These are phyloP conservation scores for Neopelma chrysocephalum DNA, from an alignment of 2,797 vertebrate species.

Conservation along the genomic window DNA sequence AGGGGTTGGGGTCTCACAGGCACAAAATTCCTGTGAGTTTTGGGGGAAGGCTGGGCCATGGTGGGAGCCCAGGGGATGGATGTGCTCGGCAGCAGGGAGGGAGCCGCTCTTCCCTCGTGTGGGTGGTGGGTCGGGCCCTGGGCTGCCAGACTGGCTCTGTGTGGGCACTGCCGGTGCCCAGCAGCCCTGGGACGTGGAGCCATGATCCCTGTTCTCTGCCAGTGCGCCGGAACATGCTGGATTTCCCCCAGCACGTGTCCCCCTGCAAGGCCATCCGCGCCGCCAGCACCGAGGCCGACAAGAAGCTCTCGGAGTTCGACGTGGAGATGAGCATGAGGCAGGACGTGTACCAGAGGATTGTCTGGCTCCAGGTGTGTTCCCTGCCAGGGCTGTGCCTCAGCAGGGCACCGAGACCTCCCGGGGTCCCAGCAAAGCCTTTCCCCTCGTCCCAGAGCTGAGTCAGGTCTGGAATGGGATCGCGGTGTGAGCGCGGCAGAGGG, in stretches of 20 bases:
- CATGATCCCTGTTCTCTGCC: not conserved
- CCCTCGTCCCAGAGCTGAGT: fast-evolving
- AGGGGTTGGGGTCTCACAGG: fast-evolving
- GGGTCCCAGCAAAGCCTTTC: fast-evolving
- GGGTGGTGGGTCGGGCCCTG: not conserved
- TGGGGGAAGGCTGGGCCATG: not conserved
- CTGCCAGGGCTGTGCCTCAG: fast-evolving
- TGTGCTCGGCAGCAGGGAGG: not conserved
- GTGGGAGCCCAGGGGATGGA: not conserved
- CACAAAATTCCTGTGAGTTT: fast-evolving
- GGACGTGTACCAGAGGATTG: slow-evolving; percentile 91
- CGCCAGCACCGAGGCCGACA: slow-evolving; percentile 92
- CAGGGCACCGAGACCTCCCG: not conserved
- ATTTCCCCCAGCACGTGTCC: slow-evolving; percentile 96
- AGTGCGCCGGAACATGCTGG: slow-evolving; percentile 93
- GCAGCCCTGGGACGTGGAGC: fast-evolving
- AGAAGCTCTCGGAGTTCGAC: slow-evolving; percentile 92
- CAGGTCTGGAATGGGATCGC: fast-evolving
- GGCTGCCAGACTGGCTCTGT: not conserved
- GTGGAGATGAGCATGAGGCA: slow-evolving; percentile 99
- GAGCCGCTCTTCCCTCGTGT: not conserved
- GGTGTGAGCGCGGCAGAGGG: fast-evolving
- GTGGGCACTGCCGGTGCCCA: fast-evolving
- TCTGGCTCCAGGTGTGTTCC: slow-evolving; percentile 87
- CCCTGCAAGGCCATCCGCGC: slow-evolving; percentile 85